Percentiles rank a stretch among this genome's conserved stretches.
These are phyloP conservation scores for Caretta caretta DNA, from an alignment of 2,113 vertebrate genomes.

Conservation along the genomic window DNA sequence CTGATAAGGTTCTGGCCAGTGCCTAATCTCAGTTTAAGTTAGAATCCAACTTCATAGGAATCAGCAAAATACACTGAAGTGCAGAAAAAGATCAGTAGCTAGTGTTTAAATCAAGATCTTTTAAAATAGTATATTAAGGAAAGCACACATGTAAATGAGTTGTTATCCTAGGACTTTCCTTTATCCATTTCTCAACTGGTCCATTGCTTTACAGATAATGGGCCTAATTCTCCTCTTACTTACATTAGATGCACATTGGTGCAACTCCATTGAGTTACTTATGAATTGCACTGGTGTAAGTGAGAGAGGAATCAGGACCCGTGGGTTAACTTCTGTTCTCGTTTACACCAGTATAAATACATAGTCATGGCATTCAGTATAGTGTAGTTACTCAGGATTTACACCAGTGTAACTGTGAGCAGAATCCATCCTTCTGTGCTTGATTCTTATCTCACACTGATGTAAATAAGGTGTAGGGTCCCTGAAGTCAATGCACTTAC, in stretches of 20 bases:
- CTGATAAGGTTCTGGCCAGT: background rate
- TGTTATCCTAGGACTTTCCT: background rate
- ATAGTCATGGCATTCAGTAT: background rate
- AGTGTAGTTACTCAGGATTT: background rate
- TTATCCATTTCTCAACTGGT: background rate
- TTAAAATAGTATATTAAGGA: background rate
- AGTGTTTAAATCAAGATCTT: background rate
- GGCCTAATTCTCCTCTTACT: background rate
- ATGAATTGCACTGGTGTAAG: background rate
- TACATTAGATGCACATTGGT: background rate
- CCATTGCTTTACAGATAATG: background rate
- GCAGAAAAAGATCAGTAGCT: background rate
- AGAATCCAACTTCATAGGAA: background rate
- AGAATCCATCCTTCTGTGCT: background rate
- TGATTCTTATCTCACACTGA: background rate
- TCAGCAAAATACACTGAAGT: background rate
- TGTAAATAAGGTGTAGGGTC: background rate
- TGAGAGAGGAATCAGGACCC: background rate
- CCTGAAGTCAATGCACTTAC: background rate
- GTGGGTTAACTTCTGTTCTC: background rate
- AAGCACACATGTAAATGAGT: background rate
- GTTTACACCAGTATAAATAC: background rate
- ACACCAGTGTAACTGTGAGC: background rate
- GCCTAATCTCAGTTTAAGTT: slow-evolving; percentile 1
- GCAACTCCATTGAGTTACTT: background rate